Conservation (phyloP, 2,888 invertebrate genomes). For the Nemurella pictetii region DNA sequence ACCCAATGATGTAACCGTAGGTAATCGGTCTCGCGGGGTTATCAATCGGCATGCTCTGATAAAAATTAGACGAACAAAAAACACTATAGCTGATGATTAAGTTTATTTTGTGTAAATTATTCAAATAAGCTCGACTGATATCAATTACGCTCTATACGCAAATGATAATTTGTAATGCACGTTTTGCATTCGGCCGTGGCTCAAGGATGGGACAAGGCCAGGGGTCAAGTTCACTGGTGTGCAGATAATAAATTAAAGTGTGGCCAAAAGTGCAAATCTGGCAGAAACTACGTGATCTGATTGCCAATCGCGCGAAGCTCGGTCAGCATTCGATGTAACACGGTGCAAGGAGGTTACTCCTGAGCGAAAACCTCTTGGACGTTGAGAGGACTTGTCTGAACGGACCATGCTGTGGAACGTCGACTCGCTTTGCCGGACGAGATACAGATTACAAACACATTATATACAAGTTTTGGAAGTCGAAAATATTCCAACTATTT, state of each 20-base stretch:
- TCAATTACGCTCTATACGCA: not conserved
- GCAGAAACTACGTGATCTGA: not conserved
- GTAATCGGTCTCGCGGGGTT: not conserved
- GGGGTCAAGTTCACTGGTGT: not conserved
- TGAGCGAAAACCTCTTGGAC: too few species aligned
- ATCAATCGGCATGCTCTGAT: not conserved
- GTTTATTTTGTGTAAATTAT: not conserved
- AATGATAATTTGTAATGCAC: not conserved
- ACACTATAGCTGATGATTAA: not conserved
- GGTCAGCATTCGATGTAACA: not conserved
- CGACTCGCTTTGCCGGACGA: too few species aligned
- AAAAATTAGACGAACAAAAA: not conserved
- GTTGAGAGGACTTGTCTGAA: too few species aligned
- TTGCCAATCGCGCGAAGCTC: not conserved
- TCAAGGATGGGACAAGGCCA: constrained; percentile 5
- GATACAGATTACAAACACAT: not conserved
- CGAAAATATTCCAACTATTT: not conserved
- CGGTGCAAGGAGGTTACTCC: not conserved
- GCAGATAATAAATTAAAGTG: not conserved
- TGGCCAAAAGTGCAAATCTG: not conserved
- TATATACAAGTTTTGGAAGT: not conserved
- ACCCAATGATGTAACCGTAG: not conserved
- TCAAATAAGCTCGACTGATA: not conserved
- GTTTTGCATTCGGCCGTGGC: not conserved
- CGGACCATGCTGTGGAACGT: not conserved